These are phyloP conservation scores for Druon quercuslanigerum DNA, from an alignment of 1,140 invertebrate genomes.

Conservation along the genomic window DNA sequence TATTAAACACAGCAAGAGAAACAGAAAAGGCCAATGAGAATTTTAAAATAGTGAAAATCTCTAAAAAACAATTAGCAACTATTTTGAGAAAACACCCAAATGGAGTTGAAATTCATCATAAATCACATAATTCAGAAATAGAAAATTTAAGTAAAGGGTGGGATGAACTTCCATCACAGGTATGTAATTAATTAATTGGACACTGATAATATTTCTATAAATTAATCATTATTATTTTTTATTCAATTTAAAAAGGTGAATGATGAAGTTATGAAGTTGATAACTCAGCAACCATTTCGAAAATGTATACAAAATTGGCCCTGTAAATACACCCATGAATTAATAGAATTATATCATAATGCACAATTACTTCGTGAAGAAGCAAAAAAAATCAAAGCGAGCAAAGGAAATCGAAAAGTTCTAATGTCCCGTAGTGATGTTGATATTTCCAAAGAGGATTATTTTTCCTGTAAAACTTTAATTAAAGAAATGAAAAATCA, in stretches of 20 bases:
- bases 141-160: background rate
- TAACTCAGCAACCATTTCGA: background rate
- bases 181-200: background rate
- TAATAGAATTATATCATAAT: slow-evolving; percentile 21
- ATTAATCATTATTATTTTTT: background rate
- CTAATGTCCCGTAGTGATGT: background rate
- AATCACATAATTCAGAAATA: background rate
- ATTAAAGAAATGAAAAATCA: background rate
- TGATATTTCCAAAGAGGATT: background rate
- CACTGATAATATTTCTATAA: background rate
- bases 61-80: background rate
- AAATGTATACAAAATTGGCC: background rate
- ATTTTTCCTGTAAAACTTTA: background rate
- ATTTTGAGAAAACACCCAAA: background rate
- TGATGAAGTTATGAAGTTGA: background rate
- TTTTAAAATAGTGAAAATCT: slow-evolving; percentile 21
- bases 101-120: background rate
- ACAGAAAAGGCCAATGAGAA: background rate
- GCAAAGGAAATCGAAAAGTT: background rate
- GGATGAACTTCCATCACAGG: background rate
- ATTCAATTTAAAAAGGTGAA: background rate
- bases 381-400: background rate
- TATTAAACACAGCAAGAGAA: background rate
- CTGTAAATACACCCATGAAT: background rate
- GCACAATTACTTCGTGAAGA: background rate